phyloP scores from a whole-genome alignment of 2,113 vertebrate species.

The Lipotes vexillifer region DNA sequence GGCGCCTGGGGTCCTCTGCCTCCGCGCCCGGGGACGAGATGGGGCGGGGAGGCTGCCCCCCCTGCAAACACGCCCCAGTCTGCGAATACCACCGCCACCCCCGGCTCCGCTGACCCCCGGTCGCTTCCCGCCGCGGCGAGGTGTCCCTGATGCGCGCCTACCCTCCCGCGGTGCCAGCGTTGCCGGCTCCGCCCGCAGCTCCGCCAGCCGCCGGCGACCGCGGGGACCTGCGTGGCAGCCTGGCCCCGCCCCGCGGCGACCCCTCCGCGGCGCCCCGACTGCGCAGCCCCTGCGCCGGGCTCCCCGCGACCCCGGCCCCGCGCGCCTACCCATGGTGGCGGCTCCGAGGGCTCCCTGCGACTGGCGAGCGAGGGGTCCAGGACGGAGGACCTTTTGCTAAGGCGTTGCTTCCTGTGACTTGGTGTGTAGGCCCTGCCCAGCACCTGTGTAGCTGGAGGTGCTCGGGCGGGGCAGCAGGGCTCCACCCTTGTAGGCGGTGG shows the following conservation, averaged over 20 bases:
- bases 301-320: not conserved
- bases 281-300: not conserved
- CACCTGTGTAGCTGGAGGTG: slow-evolving; percentile 1
- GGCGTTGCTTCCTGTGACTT: not conserved
- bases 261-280: not conserved
- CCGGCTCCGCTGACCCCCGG: not conserved
- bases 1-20: not conserved
- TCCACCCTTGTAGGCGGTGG: not conserved
- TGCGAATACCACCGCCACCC: not conserved
- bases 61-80: not conserved
- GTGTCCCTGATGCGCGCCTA: accelerated
- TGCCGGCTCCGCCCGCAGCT: not conserved
- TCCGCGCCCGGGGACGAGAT: accelerated
- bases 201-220: not conserved
- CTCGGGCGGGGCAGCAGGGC: slow-evolving; percentile 30
- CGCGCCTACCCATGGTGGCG: slow-evolving; percentile 57
- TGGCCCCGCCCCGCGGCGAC: not conserved
- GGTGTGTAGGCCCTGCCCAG: slow-evolving; percentile 51
- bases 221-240: not conserved
- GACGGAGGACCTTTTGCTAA: not conserved
- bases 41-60: accelerated
- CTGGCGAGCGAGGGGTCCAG: not conserved
- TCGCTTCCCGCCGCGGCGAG: not conserved
- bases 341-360: not conserved
- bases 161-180: not conserved